phyloP scores from a whole-genome alignment of 30 jellyfish, hydroid and myxozoan genomes.

The Aurelia aurita region DNA sequence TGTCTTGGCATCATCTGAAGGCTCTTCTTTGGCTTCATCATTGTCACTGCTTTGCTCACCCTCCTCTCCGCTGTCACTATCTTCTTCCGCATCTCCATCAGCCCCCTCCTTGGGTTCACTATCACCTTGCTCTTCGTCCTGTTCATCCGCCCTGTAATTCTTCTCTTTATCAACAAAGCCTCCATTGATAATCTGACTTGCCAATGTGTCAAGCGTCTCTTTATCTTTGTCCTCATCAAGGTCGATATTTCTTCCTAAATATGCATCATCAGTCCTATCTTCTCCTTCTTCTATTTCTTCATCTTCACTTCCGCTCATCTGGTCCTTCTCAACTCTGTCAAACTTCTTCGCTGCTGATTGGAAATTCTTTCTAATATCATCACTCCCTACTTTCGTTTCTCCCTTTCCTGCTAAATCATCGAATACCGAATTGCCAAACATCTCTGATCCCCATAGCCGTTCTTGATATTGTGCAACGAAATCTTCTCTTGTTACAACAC shows the following conservation, averaged over 20 bases:
- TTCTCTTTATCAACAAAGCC: constrained; percentile 5
- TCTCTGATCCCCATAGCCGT: constrained; percentile 57
- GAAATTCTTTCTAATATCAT: constrained; percentile 19
- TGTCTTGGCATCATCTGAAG: not conserved
- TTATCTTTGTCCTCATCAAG: constrained; percentile 22
- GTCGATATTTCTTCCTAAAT: constrained; percentile 37
- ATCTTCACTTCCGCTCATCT: constrained; percentile 28
- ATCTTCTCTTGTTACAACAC: constrained; percentile 43
- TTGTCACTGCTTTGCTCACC: not conserved
- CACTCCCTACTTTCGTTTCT: not conserved
- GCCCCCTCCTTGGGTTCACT: not conserved
- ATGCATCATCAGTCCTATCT: constrained; percentile 43
- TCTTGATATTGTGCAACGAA: constrained; percentile 46
- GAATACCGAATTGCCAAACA: constrained; percentile 40
- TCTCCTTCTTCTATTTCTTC: constrained; percentile 5
- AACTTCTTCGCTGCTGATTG: constrained; percentile 25
- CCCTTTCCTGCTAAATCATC: constrained; percentile 43
- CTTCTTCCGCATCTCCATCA: not conserved
- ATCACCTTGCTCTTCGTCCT: not conserved
- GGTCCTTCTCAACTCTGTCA: constrained; percentile 9
- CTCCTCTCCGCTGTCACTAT: not conserved
- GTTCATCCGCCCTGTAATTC: not conserved
- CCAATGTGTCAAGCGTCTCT: constrained; percentile 10
- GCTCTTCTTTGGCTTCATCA: not conserved
- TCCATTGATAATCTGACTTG: constrained; percentile 21